Evolutionary conservation across 2,888 invertebrate species (phyloP).

Genomic region (Acronicta aceris): DNA sequence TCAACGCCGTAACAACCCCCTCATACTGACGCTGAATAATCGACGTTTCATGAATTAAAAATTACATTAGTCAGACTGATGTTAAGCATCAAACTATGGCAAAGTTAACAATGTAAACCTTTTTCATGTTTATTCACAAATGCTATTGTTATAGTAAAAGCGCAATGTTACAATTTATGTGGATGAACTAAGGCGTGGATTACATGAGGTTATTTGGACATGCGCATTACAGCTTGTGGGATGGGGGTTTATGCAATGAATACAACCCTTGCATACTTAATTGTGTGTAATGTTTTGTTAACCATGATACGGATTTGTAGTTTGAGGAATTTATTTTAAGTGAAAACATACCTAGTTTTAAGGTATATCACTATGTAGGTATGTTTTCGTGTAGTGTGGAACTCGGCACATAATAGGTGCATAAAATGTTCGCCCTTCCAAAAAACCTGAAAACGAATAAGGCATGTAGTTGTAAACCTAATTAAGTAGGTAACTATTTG

Average conservation of each 20-base stretch:
- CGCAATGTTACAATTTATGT: conserved; percentile 72
- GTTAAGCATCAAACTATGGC: conserved; percentile 26
- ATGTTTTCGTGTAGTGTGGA: too few species aligned
- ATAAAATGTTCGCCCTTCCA: too few species aligned
- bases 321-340: not conserved
- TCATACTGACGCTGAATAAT: conserved; percentile 37
- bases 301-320: not conserved
- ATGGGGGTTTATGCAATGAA: conserved; percentile 40
- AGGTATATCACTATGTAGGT: too few species aligned
- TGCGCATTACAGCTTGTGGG: conserved; percentile 72
- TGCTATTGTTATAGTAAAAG: conserved; percentile 63
- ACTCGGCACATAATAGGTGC: too few species aligned
- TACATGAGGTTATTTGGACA: conserved; percentile 86
- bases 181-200: conserved; percentile 82
- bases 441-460: too few species aligned
- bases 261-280: conserved; percentile 11
- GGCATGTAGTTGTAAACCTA: too few species aligned
- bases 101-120: conserved; percentile 47
- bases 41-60: conserved; percentile 46
- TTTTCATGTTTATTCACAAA: conserved; percentile 62
- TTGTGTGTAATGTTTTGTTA: not conserved
- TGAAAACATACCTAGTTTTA: too few species aligned
- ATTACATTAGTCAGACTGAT: conserved; percentile 32
- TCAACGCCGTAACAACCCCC: conserved; percentile 44
- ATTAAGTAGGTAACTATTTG: too few species aligned